Evolutionary conservation across 2,797 vertebrate species (phyloP).

Genomic region (Paedocypris micromegethes): DNA sequence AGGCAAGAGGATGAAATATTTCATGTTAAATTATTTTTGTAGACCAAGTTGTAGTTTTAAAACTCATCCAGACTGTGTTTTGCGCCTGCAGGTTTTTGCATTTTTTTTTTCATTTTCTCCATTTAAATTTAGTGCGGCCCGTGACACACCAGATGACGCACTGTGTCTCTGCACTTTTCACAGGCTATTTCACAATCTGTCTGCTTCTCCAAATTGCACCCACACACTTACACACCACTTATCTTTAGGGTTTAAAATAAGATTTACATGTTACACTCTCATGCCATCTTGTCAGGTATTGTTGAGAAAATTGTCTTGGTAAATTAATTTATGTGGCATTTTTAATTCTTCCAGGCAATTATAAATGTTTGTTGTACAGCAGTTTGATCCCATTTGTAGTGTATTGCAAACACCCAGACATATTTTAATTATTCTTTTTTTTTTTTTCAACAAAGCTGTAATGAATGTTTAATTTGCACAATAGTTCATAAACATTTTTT

Average conservation of each 20-base stretch:
- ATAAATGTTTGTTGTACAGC: neutral
- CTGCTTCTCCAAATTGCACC: conserved; percentile 31
- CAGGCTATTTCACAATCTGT: conserved; percentile 56
- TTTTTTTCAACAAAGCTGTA: neutral
- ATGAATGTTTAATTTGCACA: conserved; percentile 11
- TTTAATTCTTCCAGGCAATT: too few species aligned
- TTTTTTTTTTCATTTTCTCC: conserved; percentile 46
- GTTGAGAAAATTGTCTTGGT: neutral
- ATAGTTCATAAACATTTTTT: neutral
- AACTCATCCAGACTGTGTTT: conserved; percentile 37
- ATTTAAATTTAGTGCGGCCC: conserved; percentile 57
- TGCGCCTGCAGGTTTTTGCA: conserved; percentile 48
- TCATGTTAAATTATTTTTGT: too few species aligned
- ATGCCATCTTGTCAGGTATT: neutral
- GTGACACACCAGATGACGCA: conserved; percentile 57
- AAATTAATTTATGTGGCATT: neutral
- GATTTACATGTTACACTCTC: conserved; percentile 7
- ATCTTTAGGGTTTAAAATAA: neutral
- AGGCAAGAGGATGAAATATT: too few species aligned
- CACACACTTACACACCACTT: conserved; percentile 11
- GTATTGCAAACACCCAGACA: neutral
- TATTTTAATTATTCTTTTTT: neutral
- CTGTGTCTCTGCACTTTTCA: conserved; percentile 41
- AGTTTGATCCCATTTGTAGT: conserved; percentile 6
- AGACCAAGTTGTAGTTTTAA: conserved; percentile 11